Base-by-base conservation (phyloP, 2,888 invertebrate species). In the Phaonia tiefii region DNA sequence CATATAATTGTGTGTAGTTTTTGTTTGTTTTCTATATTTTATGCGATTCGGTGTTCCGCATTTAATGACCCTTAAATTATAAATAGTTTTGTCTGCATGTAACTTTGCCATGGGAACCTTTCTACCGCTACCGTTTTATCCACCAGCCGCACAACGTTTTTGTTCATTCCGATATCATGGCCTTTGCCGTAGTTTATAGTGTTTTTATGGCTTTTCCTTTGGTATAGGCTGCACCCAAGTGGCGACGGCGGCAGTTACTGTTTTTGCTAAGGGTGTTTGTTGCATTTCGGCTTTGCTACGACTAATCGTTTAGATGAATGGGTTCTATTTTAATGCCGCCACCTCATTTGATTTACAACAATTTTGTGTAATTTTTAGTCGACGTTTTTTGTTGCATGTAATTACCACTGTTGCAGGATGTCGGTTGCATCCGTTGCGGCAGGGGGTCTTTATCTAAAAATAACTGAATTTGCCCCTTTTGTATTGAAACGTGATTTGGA, bases 71-170 rank as follows among this genome's bases (percentile, higher is more conserved):
- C 70, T 76, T 80, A 65, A 72, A 39, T 73, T 80, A 76, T 65
- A 70, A 76, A 80, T 80, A 73, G 73, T 49, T 39, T 69, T 54
- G 76, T 65, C 73, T 63, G 76, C 80, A 76, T 80, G 73, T 69
- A 69, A 73, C 60, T 37, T 54, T 54, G 51, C 60, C 17, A 22
- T 31, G 31, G 31, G 10, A 17, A 39, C 39, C 20, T 11, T 37
- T 1, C n/a, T 3, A 4, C 56, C 17, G 20, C 10, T 22, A 4
- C 42, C 42, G 20, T n/a, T n/a, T n/a, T n/a, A n/a, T n/a, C n/a
- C n/a, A n/a, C n/a, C n/a, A n/a, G 11, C 42, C 2, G 22, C 8
- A 1, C 39, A 37, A 8, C 26, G 13, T 25, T 25, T n/a, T 26
- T 8, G 26, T 20, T 20, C n/a, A n/a, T 37, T 39, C 17, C 15